A percentile compares a stretch with the other conserved stretches of the same genome.
Evolutionary conservation across 2,797 vertebrate genomes (phyloP).

Genomic region (Adelosebastes latens): DNA sequence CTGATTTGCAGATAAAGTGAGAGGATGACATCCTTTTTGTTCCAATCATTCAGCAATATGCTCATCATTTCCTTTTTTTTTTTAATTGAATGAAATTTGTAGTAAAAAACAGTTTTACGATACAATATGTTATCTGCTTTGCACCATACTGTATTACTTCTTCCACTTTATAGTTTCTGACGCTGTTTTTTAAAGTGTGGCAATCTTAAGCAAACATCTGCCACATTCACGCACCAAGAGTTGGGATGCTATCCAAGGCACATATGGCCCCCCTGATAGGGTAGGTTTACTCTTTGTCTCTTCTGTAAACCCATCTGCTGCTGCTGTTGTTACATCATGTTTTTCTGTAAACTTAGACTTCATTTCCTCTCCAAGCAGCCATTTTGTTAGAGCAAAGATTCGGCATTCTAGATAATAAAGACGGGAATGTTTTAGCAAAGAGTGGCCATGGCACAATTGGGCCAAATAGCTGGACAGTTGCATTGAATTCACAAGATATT

Average conservation of each 20-base stretch:
- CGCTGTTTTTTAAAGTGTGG: conserved; percentile 64
- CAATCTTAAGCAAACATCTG: conserved; percentile 82
- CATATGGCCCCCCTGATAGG: conserved; percentile 80
- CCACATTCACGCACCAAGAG: conserved; percentile 76
- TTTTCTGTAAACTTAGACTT: conserved; percentile 55
- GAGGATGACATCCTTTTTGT: conserved; percentile 2
- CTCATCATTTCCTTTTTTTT: background rate
- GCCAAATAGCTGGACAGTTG: background rate
- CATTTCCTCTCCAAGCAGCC: conserved; percentile 41
- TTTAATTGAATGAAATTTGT: conserved; percentile 8
- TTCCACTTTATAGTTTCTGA: conserved; percentile 57
- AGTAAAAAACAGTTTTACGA: conserved; percentile 28
- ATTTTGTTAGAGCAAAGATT: conserved; percentile 40
- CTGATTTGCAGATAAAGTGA: conserved; percentile 24
- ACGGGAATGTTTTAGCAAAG: background rate
- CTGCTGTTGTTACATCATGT: conserved; percentile 72
- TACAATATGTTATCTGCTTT: conserved; percentile 51
- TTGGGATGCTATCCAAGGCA: conserved; percentile 76
- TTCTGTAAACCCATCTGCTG: conserved; percentile 80
- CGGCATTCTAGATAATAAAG: background rate
- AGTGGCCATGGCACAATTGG: background rate
- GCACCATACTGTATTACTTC: conserved; percentile 41
- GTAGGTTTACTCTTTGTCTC: conserved; percentile 78
- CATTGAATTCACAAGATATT: background rate
- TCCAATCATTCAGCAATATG: conserved; percentile 12